These are phyloP conservation scores for Psilopogon haemacephalus DNA, from an alignment of 2,113 vertebrate genomes.

Conservation along the genomic window DNA sequence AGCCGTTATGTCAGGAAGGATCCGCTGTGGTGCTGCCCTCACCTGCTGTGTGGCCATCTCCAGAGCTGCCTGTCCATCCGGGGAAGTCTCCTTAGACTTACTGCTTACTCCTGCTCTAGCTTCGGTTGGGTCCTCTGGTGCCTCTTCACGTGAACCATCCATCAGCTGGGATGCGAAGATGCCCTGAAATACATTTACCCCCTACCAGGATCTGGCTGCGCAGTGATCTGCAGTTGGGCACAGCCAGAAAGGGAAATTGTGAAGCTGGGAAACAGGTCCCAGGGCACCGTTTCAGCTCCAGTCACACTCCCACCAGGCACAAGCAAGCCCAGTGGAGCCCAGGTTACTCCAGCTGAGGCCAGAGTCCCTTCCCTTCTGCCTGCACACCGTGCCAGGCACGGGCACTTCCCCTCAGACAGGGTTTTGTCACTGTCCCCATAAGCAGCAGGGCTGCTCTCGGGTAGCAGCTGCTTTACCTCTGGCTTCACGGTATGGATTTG, in stretches of 20 bases:
- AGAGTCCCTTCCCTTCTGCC: background rate
- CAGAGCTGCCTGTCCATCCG: background rate
- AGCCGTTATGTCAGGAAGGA: background rate
- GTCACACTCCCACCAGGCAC: rapidly evolving
- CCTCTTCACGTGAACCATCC: background rate
- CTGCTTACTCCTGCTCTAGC: background rate
- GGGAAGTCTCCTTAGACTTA: rapidly evolving
- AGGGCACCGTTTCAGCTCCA: background rate
- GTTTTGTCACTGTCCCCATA: background rate
- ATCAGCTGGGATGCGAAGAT: background rate
- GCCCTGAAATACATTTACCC: background rate
- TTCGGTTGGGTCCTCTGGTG: background rate
- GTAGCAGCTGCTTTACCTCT: background rate
- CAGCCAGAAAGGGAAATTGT: background rate
- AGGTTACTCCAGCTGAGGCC: background rate
- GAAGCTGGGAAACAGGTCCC: background rate
- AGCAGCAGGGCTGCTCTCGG: background rate
- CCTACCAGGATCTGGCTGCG: background rate
- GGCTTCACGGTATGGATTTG: background rate
- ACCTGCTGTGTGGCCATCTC: background rate
- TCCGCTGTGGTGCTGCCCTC: background rate
- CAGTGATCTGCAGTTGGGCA: background rate
- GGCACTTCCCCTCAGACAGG: background rate
- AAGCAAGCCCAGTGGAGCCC: background rate
- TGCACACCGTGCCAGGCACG: rapidly evolving